Percentiles rank a stretch among this genome's conserved stretches.
These are phyloP conservation scores for Panurus biarmicus DNA, from an alignment of 2,113 vertebrate species.

Conservation along the genomic window DNA sequence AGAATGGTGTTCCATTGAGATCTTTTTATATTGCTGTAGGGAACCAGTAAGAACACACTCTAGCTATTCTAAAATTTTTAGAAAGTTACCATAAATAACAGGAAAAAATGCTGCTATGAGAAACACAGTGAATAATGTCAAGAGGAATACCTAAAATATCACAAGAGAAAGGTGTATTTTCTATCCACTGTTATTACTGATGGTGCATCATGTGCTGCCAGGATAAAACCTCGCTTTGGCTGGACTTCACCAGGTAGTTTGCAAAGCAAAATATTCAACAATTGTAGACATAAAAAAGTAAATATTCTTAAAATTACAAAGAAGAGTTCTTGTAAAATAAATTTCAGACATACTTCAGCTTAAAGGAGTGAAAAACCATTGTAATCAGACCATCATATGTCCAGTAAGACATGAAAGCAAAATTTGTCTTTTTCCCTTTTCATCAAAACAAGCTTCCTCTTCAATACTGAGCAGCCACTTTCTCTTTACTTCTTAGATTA, in stretches of 20 bases:
- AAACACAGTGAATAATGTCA: background rate
- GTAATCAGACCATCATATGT: background rate
- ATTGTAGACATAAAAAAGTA: background rate
- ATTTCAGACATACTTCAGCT: background rate
- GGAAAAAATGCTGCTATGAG: background rate
- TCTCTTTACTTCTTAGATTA: background rate
- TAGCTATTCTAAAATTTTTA: background rate
- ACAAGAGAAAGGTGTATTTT: background rate
- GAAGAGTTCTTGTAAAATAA: background rate
- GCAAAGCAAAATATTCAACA: conserved; percentile 29
- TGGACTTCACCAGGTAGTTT: conserved; percentile 34
- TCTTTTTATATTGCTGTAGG: background rate
- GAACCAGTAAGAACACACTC: background rate
- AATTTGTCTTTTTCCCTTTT: background rate
- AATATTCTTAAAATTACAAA: background rate
- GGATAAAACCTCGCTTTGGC: background rate
- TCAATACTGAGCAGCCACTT: background rate
- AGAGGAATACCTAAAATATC: conserved; percentile 14
- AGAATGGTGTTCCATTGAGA: background rate
- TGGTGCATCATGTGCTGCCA: background rate
- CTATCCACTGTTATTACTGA: conserved; percentile 18
- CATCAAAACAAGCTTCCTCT: background rate
- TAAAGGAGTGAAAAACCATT: background rate
- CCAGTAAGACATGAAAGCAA: background rate
- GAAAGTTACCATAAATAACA: background rate